These are phyloP conservation scores for Chelonus insularis DNA, from an alignment of 1,140 invertebrate genomes.

Conservation along the genomic window DNA sequence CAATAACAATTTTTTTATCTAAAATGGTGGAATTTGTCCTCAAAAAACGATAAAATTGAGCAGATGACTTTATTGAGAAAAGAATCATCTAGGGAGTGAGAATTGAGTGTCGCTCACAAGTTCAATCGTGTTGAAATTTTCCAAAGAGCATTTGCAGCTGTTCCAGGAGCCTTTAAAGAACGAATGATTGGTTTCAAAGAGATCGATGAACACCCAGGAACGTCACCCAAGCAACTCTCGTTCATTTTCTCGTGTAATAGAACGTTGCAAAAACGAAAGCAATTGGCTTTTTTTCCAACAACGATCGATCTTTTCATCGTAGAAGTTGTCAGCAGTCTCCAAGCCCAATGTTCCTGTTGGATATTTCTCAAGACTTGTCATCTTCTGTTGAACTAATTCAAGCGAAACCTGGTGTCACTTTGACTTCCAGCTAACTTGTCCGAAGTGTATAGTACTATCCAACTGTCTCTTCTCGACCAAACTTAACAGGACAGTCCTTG, in stretches of 20 bases:
- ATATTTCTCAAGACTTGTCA: not conserved
- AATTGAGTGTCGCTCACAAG: slow-evolving; percentile 1
- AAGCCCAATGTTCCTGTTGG: not conserved
- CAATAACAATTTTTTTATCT: too few relatives aligned
- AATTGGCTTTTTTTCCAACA: not conserved
- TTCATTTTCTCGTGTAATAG: not conserved
- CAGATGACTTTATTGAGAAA: slow-evolving; percentile 2
- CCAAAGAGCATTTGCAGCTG: not conserved
- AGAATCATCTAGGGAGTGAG: not conserved
- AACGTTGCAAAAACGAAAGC: not conserved
- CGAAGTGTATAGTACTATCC: not conserved
- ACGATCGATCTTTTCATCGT: not conserved
- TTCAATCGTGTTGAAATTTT: slow-evolving; percentile 2
- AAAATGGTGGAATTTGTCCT: not conserved
- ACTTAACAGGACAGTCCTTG: slow-evolving; percentile 3
- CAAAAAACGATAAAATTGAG: not conserved
- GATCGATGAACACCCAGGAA: slow-evolving; percentile 1
- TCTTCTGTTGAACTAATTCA: not conserved
- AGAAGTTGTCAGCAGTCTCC: not conserved
- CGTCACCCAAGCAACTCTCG: not conserved
- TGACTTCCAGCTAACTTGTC: slow-evolving; percentile 1
- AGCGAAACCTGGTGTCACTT: slow-evolving; percentile 1
- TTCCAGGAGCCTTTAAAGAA: not conserved
- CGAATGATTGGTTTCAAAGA: not conserved
- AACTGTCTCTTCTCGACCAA: not conserved